These are phyloP conservation scores for Champsocephalus esox DNA, from an alignment of 2,797 vertebrate species.

Conservation along the genomic window DNA sequence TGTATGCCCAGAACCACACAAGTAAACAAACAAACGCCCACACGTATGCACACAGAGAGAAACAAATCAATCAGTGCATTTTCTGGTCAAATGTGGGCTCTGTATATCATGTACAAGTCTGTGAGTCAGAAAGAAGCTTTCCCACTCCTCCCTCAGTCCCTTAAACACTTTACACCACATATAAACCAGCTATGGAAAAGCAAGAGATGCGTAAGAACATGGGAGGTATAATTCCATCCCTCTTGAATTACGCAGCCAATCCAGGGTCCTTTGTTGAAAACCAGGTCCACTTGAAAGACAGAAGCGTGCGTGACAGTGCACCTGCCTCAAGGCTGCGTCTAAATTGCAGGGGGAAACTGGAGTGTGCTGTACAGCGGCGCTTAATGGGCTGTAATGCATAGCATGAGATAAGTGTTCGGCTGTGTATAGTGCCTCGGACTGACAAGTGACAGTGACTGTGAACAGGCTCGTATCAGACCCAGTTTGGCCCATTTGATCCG, in stretches of 20 bases:
- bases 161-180: conserved; percentile 63
- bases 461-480: conserved; percentile 72
- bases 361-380: conserved; percentile 41
- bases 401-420: conserved; percentile 62
- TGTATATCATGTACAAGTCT: conserved; percentile 64
- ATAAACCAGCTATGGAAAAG: conserved; percentile 66
- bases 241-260: conserved; percentile 55
- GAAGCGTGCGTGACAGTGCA: conserved; percentile 30
- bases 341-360: conserved; percentile 61
- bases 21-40: conserved; percentile 36
- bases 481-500: conserved; percentile 74
- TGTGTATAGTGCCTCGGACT: conserved; percentile 63
- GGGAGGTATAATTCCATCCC: conserved; percentile 44
- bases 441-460: conserved; percentile 80
- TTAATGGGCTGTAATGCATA: conserved; percentile 77
- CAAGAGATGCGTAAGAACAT: conserved; percentile 44
- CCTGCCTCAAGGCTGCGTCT: conserved; percentile 47
- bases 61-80: conserved; percentile 55
- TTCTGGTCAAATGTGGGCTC: conserved; percentile 73
- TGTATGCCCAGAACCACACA: conserved; percentile 50
- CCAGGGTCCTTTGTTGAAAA: conserved; percentile 47
- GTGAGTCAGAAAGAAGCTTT: conserved; percentile 57
- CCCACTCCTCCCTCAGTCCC: conserved; percentile 51
- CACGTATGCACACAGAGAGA: conserved; percentile 54
- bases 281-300: conserved; percentile 45